Conservation (phyloP, 2,888 invertebrate genomes). For the Caenorhabditis sinica region DNA sequence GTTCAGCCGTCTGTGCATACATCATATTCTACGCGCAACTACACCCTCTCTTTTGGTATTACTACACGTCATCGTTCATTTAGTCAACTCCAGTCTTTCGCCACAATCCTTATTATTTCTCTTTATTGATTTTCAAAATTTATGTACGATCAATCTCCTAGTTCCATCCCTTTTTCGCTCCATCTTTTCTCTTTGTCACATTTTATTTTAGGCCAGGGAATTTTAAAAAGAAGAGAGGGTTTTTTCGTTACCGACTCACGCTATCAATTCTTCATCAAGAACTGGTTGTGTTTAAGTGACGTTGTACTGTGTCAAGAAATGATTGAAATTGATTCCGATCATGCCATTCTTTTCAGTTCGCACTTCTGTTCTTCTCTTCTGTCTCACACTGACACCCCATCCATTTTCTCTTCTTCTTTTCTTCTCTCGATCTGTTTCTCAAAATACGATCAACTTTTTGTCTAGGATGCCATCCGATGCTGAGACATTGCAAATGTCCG, state of each 20-base stretch:
- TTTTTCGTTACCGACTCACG: slow-evolving; percentile 26
- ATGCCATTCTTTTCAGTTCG: slow-evolving; percentile 35
- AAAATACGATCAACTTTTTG: slow-evolving; percentile 46
- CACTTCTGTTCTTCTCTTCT: slow-evolving; percentile 37
- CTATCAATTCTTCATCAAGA: slow-evolving; percentile 44
- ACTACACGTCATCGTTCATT: slow-evolving; percentile 57
- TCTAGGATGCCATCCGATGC: slow-evolving; percentile 11
- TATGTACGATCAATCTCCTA: background rate
- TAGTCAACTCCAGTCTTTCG: slow-evolving; percentile 28
- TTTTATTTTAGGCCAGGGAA: slow-evolving; percentile 40
- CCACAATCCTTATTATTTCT: slow-evolving; percentile 26
- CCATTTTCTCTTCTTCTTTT: background rate
- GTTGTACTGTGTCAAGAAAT: slow-evolving; percentile 28
- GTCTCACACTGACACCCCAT: slow-evolving; percentile 5
- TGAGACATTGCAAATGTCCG: slow-evolving; percentile 36
- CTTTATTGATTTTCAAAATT: slow-evolving; percentile 10
- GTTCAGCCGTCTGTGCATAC: slow-evolving; percentile 53
- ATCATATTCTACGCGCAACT: slow-evolving; percentile 51
- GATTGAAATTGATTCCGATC: slow-evolving; percentile 51
- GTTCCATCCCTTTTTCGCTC: background rate
- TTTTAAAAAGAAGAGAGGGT: background rate
- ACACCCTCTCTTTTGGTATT: slow-evolving; percentile 63
- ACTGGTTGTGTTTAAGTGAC: slow-evolving; percentile 51
- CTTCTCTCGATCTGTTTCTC: slow-evolving; percentile 29
- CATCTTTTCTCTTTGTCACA: background rate